A percentile compares a stretch with the other conserved stretches of the same genome.
These are phyloP conservation scores for Encarsia formosa DNA, from an alignment of 2,888 invertebrate genomes.

Conservation along the genomic window DNA sequence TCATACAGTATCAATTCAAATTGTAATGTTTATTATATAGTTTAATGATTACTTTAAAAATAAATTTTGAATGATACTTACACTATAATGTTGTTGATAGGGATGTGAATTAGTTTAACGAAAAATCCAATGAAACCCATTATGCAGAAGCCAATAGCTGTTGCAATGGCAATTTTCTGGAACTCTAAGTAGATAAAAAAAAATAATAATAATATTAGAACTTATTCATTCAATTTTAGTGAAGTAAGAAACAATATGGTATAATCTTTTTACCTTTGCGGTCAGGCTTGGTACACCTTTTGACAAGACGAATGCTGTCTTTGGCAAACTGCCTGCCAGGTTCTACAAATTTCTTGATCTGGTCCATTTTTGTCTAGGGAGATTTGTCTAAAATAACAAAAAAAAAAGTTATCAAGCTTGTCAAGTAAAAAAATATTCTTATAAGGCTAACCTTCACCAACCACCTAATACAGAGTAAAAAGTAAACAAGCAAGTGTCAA, in stretches of 20 bases:
- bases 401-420: too few species aligned
- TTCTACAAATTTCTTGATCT: constrained; percentile 89
- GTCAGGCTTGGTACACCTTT: constrained; percentile 99
- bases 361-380: constrained; percentile 74
- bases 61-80: constrained; percentile 56
- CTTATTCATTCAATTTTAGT: not conserved
- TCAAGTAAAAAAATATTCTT: not conserved
- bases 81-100: constrained; percentile 95
- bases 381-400: too few species aligned
- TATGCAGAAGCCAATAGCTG: constrained; percentile 98
- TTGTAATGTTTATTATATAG: too few species aligned
- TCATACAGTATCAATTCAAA: not conserved
- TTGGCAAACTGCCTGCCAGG: constrained; percentile 96
- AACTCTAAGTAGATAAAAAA: constrained; percentile 69
- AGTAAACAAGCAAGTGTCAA: not conserved
- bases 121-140: constrained; percentile 99
- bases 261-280: constrained; percentile 78
- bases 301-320: constrained; percentile 96
- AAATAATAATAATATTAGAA: constrained; percentile 7
- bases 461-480: not conserved
- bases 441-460: not conserved
- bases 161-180: constrained; percentile 98
- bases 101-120: constrained; percentile 99
- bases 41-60: not conserved
- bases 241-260: constrained; percentile 1